Evolutionary conservation across 1,140 invertebrate genomes (phyloP).

Genomic region (Goniozus legneri): DNA sequence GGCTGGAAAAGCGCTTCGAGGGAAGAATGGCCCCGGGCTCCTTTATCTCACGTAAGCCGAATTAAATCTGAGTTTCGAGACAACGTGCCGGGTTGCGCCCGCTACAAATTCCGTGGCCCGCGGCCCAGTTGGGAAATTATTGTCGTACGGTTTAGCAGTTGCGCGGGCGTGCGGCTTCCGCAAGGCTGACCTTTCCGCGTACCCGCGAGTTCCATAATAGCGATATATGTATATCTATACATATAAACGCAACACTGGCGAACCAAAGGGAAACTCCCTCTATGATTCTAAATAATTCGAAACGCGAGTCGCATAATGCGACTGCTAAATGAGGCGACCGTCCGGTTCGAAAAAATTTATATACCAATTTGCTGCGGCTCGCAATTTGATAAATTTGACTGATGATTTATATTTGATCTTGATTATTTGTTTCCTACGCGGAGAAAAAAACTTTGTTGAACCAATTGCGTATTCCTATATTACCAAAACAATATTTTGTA

Average conservation of each 20-base stretch:
- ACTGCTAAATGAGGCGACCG: too few relatives aligned
- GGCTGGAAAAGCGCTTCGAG: too few relatives aligned
- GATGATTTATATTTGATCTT: too few relatives aligned
- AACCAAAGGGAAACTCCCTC: not conserved
- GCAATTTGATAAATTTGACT: too few relatives aligned
- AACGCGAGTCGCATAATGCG: conserved; percentile 7
- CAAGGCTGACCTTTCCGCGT: not conserved
- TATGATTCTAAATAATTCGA: not conserved
- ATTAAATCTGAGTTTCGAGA: not conserved
- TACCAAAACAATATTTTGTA: too few relatives aligned
- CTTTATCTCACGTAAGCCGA: not conserved
- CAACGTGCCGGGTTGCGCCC: not conserved
- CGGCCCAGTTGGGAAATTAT: not conserved
- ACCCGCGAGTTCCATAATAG: not conserved
- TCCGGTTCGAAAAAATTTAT: too few relatives aligned
- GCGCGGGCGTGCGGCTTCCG: not conserved
- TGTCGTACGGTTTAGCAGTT: not conserved
- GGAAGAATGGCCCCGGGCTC: not conserved
- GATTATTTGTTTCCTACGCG: too few relatives aligned
- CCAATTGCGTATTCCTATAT: too few relatives aligned
- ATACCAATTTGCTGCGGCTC: too few relatives aligned
- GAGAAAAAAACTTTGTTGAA: too few relatives aligned
- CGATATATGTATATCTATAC: not conserved
- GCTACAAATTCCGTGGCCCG: not conserved
- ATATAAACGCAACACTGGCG: not conserved